A percentile compares a stretch with the other conserved stretches of the same genome.
These are phyloP conservation scores for Operophtera brumata DNA, from an alignment of 2,888 invertebrate species.

Conservation along the genomic window DNA sequence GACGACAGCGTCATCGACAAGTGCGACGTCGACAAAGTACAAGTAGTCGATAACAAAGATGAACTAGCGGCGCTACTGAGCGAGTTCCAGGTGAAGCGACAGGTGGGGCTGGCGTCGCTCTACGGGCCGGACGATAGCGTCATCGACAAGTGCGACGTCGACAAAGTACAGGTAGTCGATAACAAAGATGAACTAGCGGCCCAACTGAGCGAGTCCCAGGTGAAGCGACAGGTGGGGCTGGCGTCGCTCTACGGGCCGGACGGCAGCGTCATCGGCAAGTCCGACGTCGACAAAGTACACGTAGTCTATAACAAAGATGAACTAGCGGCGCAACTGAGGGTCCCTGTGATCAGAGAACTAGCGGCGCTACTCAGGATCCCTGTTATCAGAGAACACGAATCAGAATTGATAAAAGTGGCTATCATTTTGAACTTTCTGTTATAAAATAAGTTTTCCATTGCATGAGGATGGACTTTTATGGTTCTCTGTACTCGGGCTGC, in stretches of 20 bases:
- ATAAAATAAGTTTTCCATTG: too few relatives aligned
- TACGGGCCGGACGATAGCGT: constrained; percentile 93
- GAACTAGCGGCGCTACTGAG: constrained; percentile 89
- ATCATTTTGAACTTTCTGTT: too few relatives aligned
- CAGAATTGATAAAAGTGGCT: too few relatives aligned
- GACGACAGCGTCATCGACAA: constrained; percentile 89
- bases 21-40: constrained; percentile 85
- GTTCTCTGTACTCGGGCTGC: too few relatives aligned
- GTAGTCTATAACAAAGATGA: too few relatives aligned
- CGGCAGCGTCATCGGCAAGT: constrained; percentile 88
- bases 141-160: constrained; percentile 88
- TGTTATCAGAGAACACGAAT: too few relatives aligned
- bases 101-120: constrained; percentile 92
- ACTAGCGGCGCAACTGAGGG: too few relatives aligned
- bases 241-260: constrained; percentile 94
- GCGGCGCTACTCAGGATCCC: too few relatives aligned
- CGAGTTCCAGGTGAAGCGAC: constrained; percentile 93
- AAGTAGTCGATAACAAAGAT: constrained; percentile 84
- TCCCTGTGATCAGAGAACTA: too few relatives aligned
- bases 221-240: constrained; percentile 93
- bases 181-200: constrained; percentile 90
- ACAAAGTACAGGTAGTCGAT: constrained; percentile 73
- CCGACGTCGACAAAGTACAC: constrained; percentile 84
- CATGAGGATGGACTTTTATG: too few relatives aligned
- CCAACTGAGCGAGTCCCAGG: constrained; percentile 91